These are phyloP conservation scores for Bucco capensis DNA, from an alignment of 2,113 vertebrate genomes.

Conservation along the genomic window DNA sequence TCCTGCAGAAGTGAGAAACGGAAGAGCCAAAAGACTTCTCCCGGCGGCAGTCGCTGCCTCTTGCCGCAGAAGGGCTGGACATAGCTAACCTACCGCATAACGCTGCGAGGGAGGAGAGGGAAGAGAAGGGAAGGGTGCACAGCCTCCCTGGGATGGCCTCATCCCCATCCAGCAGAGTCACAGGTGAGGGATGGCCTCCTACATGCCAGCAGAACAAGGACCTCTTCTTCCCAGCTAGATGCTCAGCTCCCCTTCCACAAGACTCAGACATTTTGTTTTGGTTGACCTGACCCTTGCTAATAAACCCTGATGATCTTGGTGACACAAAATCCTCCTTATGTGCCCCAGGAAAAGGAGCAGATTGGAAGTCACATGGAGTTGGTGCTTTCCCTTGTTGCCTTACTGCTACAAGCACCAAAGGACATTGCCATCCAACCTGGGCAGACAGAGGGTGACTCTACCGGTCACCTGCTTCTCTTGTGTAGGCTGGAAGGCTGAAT, in stretches of 20 bases:
- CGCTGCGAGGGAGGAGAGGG: background rate
- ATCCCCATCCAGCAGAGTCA: fast-evolving
- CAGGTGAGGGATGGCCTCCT: background rate
- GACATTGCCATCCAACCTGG: background rate
- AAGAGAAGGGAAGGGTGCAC: background rate
- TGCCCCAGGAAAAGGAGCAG: fast-evolving
- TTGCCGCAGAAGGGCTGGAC: background rate
- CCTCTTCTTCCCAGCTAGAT: background rate
- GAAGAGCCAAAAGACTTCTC: background rate
- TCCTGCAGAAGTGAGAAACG: background rate
- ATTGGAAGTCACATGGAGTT: background rate
- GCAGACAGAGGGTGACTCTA: background rate
- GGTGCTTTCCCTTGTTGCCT: background rate
- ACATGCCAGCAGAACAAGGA: background rate
- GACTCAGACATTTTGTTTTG: background rate
- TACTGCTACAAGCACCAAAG: background rate
- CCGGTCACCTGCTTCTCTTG: background rate
- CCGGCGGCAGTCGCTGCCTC: background rate
- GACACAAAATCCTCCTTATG: background rate
- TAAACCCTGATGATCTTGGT: background rate
- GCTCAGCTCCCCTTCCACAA: background rate
- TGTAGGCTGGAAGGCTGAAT: background rate
- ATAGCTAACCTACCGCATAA: background rate
- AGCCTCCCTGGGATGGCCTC: background rate
- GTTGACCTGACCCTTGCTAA: background rate